Base-by-base conservation (phyloP, 2,113 vertebrate species). In the Macroglossus sobrinus region DNA sequence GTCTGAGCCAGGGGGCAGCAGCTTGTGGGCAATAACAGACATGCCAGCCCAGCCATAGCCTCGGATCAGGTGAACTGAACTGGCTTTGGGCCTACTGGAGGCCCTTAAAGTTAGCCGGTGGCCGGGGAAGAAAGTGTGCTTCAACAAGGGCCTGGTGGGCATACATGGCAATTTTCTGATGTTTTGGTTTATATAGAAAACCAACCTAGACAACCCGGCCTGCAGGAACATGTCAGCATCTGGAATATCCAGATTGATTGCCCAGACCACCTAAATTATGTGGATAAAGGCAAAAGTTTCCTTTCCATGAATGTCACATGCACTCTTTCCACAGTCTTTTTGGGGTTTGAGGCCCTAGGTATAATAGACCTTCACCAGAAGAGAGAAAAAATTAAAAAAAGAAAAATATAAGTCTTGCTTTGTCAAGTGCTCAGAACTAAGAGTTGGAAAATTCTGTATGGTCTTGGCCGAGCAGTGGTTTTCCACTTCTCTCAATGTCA, bases 11-110 rank as follows among this genome's bases (percentile, higher is more conserved):
- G 82, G 61, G 63, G 71, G 55, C n/a, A 4, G 84, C 66, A 95
- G 81, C 45, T 86, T 55, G 13, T 75, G 50, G 78, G 53, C 80
- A 96, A 50, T 71, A 80, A 87, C 33, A 96, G 47, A 94, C 43
- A 14, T 3, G 86, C 40, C 92, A 88, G 30, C 47, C 86, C 38
- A 68, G 50, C 21, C 50, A 13, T 38, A 63, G 61, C 84, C 72
- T 91, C 21, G 4, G 90, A 95, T 88, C 84, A 92, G 97, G 79
- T 94, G 75, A 95, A 69, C 76, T 53, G 50, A 43, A 16, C n/a
- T 91, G 79, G 75, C 72, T 6, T 72, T 66, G 35, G 35, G 43
- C 64, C 75, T 86, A 33, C 45, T 2, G 0, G 57, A 89, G 38
- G 78, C 28, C 86, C 59, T 76, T 55, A 47, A 66, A 71, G n/a